Base-by-base conservation (phyloP, 2,113 vertebrate species). In the Pseudorectes ferrugineus region DNA sequence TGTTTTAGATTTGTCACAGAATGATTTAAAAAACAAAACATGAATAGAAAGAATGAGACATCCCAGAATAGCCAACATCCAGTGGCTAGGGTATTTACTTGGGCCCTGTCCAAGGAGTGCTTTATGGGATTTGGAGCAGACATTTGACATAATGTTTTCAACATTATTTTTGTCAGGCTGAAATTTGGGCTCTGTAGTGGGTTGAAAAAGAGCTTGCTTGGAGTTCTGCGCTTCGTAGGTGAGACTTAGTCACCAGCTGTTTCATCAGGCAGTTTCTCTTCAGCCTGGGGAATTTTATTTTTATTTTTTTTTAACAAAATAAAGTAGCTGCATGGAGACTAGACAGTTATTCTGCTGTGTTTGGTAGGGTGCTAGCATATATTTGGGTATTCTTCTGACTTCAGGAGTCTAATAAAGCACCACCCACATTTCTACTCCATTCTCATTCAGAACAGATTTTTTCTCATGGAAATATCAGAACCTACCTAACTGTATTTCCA, bases 1-100 rank as follows among this genome's bases (percentile, higher is more conserved):
- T 97, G 95, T 96, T 97, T 97, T 95, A 95, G 86, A 96, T 97
- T 97, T 97, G 96, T 93, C 91, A 94, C 91, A 97, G 94, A 97
- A 95, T 93, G 92, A 95, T 97, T 96, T 95, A 93, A 95, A 97
- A 97, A 97, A 88, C 92, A 96, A 95, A 95, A 95, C 94, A 95
- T 96, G 94, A 97, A 95, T 95, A 97, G 94, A 97, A 96, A 95
- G 95, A 97, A 97, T 96, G 95, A 96, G 94, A 88, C 96, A 94
- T 97, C 94, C 92, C 94, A 95, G 95, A 95, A 97, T 96, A 96
- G 91, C 94, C 92, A 93, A 55, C 85, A 97, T 97, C 94, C 96
- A 97, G 95, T 96, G 96, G 94, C 96, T 96, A 66, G 96, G 95
- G 82, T 97, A 97, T 96, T 97, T 96, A 94, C 88, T 97, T 97